Evolutionary conservation across 2,797 vertebrate genomes (phyloP).

Genomic region (Pyrocephalus nanus): DNA sequence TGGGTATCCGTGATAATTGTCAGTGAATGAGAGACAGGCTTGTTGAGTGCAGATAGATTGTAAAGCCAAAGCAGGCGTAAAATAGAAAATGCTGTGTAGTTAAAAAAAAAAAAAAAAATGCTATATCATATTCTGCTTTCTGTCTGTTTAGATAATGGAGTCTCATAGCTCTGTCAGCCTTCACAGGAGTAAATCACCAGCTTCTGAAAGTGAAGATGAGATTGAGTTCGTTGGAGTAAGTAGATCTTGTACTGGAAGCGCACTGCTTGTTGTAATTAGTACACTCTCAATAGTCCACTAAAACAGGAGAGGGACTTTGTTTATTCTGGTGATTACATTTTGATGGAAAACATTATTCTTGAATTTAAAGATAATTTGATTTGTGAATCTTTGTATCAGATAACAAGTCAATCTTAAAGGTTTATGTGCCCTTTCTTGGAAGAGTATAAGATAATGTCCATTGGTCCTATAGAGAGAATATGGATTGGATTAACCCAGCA

Average conservation of each 20-base stretch:
- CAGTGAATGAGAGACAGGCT: not conserved
- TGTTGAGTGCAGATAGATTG: not conserved
- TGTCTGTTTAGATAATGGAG: slow-evolving; percentile 71
- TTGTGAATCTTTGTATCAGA: not conserved
- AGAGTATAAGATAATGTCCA: not conserved
- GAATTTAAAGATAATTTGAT: not conserved
- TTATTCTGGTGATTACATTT: not conserved
- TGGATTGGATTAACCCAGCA: not conserved
- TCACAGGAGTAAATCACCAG: not conserved
- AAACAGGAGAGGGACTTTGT: not conserved
- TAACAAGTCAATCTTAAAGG: not conserved
- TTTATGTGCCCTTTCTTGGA: not conserved
- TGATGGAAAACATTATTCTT: rapidly evolving
- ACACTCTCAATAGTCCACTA: rapidly evolving
- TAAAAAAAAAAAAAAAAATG: not conserved
- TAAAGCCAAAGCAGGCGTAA: not conserved
- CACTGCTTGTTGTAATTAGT: not conserved
- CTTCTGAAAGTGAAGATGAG: slow-evolving; percentile 74
- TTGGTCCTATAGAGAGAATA: not conserved
- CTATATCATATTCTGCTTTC: not conserved
- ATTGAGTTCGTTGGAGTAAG: slow-evolving; percentile 76
- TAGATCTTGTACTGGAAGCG: not conserved
- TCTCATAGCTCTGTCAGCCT: not conserved
- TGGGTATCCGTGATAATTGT: rapidly evolving
- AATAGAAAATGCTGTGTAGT: not conserved